Evolutionary conservation across 2,888 invertebrate species (phyloP).

Genomic region (Tigriopus californicus): DNA sequence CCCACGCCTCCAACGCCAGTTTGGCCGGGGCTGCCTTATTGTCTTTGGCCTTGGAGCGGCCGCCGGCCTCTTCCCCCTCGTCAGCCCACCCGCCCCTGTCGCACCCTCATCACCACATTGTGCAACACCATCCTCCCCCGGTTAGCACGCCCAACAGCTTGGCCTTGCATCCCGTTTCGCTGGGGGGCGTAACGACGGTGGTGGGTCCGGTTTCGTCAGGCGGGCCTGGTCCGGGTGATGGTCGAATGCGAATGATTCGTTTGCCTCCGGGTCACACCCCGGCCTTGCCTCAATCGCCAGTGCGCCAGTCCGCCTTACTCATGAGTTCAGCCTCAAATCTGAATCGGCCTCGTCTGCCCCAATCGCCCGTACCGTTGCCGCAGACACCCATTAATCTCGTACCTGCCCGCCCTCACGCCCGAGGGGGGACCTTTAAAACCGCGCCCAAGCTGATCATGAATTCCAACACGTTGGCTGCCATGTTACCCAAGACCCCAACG

Average conservation of each 20-base stretch:
- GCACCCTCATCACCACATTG: neutral
- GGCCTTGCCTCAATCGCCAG: neutral
- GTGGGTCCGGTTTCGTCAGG: neutral
- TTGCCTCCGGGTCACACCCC: neutral
- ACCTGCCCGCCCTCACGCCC: no score
- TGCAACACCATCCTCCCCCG: neutral
- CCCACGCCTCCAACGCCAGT: neutral
- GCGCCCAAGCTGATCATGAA: neutral
- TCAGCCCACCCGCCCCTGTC: neutral
- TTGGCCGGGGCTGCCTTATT: neutral
- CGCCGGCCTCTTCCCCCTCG: neutral
- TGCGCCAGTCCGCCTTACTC: neutral
- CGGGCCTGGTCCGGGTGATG: no score
- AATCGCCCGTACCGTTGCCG: neutral
- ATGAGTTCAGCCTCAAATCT: conserved; percentile 9
- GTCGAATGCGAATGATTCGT: neutral
- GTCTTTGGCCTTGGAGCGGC: no score
- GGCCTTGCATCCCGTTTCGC: neutral
- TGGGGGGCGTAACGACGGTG: neutral
- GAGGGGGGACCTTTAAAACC: no score
- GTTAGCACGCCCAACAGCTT: neutral
- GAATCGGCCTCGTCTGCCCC: neutral
- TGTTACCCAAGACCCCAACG: conserved; percentile 5
- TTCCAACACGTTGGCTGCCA: neutral
- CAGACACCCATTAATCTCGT: no score